phyloP scores from a whole-genome alignment of 2,888 invertebrate genomes.

The Capitulum mitella region DNA sequence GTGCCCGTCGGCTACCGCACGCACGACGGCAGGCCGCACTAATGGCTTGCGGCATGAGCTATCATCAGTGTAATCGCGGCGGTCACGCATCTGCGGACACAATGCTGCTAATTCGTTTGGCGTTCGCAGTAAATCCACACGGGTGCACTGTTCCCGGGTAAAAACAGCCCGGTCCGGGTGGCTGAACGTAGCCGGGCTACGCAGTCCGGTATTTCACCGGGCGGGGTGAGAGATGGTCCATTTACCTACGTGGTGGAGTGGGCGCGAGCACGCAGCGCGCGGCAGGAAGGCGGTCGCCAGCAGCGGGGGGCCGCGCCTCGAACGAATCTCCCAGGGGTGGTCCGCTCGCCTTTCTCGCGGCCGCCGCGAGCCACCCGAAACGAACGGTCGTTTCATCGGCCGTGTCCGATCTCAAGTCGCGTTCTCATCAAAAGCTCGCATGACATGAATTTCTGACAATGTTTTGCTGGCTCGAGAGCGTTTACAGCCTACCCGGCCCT shows the following conservation, averaged over 20 bases:
- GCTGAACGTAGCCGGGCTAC: neutral
- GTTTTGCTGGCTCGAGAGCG: neutral
- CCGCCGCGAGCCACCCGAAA: too few relatives aligned
- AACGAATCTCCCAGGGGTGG: too few relatives aligned
- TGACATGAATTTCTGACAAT: neutral
- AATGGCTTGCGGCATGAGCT: neutral
- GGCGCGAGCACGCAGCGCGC: neutral
- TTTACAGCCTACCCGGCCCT: too few relatives aligned
- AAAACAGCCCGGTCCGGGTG: neutral
- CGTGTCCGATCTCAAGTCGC: neutral
- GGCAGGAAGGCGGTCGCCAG: neutral
- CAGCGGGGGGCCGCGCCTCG: neutral
- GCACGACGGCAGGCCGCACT: too few relatives aligned
- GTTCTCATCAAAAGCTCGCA: neutral
- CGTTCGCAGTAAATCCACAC: neutral
- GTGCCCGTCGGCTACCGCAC: too few relatives aligned
- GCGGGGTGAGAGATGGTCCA: neutral
- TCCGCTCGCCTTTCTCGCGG: too few relatives aligned
- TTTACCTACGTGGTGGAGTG: neutral
- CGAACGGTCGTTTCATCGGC: too few relatives aligned
- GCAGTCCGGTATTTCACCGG: neutral
- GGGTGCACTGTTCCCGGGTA: neutral
- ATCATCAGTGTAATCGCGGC: neutral
- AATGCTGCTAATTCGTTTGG: neutral
- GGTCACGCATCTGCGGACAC: neutral